phyloP scores from a whole-genome alignment of 2,113 vertebrate species.

The Rhinopomastus cyanomelas region DNA sequence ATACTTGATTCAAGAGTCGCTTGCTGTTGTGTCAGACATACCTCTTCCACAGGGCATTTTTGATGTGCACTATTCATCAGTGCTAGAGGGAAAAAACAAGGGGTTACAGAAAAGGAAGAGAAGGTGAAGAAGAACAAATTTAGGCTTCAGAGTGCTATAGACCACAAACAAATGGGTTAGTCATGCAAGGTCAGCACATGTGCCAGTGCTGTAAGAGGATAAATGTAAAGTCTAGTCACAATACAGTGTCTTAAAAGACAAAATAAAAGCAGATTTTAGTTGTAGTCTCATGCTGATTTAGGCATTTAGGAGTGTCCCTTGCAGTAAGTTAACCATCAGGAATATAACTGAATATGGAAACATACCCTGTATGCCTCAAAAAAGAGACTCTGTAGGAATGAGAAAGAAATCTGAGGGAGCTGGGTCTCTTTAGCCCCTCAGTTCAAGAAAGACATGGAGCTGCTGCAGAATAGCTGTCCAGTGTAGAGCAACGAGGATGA shows the following conservation, averaged over 20 bases:
- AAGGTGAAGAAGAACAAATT: slow-evolving; percentile 43
- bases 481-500: too few species aligned
- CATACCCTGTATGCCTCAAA: not conserved
- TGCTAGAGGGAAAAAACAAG: slow-evolving; percentile 80
- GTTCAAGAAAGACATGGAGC: too few species aligned
- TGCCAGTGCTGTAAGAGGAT: not conserved
- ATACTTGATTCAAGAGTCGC: slow-evolving; percentile 18
- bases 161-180: slow-evolving; percentile 27
- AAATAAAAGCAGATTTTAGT: not conserved
- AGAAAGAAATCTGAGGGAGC: not conserved
- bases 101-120: slow-evolving; percentile 76
- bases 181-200: not conserved
- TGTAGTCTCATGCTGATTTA: not conserved
- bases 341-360: not conserved
- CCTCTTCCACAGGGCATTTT: slow-evolving; percentile 82
- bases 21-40: slow-evolving; percentile 67
- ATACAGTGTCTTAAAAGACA: not conserved
- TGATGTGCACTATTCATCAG: slow-evolving; percentile 80
- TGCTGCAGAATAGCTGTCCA: too few species aligned
- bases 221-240: not conserved
- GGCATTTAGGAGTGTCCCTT: not conserved
- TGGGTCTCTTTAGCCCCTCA: too few species aligned
- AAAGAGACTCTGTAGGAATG: not conserved
- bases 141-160: slow-evolving; percentile 34
- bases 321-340: not conserved